Evolutionary conservation across 2,797 vertebrate genomes (phyloP), one percentile per base, ranked within the genome.

Genomic region (Spondyliosoma cantharus): DNA sequence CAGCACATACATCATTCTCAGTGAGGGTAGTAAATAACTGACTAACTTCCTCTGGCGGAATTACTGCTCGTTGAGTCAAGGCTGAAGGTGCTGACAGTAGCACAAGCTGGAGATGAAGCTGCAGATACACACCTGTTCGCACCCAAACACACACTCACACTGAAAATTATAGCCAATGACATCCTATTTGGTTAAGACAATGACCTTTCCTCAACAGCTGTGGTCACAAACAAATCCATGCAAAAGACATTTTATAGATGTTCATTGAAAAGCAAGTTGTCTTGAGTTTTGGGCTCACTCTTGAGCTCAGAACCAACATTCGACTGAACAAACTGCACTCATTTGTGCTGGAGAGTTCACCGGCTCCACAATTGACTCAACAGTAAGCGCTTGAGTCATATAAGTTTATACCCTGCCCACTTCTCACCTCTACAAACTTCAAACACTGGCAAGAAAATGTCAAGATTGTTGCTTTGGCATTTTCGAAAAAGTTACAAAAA

Each of bases 21-120:
- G 59, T 16, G 19, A 45, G 60, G 59, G 59, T 22, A 42, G 61
- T 84, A 82, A 90, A 89, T 86, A 81, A 87, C 72, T 57, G 61
- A 43, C n/a, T 45, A 15, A 54, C 15, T 20, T 59, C 76, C 46
- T 74, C 72, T 24, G 27, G 19, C 27, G 80, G 68, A 87, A 70
- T 78, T 78, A 85, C 48, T 20, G 50, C 52, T 32, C 48, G 46
- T 74, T 75, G 22, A 53, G 58, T 85, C 45, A 57, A 53, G 56
- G 29, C 61, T 76, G 63, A 61, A 58, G 59, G 15, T 83, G 71
- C 68, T 52, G 81, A 84, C 50, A 15, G 54, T 29, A 62, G 82
- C 59, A 74, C 59, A 73, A 46, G 48, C 11, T 37, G 52, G 25
- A 60, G 25, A 70, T 37, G 22, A 13, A 79, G 3, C 37, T 50